phyloP scores from a whole-genome alignment of 2,113 vertebrate genomes.

The Clarias batrachus region DNA sequence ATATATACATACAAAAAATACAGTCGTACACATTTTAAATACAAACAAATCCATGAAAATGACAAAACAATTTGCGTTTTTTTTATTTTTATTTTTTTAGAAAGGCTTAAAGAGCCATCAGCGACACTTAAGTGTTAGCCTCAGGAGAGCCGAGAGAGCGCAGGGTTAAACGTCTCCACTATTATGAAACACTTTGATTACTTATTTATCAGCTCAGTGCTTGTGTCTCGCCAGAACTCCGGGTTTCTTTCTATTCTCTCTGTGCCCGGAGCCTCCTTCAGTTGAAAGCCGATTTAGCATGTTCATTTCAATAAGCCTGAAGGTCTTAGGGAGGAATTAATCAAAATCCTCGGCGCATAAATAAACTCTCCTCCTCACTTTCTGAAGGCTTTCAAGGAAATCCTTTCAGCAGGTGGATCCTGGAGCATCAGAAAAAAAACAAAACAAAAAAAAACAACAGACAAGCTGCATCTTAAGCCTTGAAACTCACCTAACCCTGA shows the following conservation, averaged over 20 bases:
- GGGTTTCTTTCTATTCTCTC: slow-evolving; percentile 30
- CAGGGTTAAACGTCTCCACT: slow-evolving; percentile 31
- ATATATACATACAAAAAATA: not conserved
- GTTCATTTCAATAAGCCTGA: slow-evolving; percentile 47
- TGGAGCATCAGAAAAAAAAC: not conserved
- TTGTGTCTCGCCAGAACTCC: slow-evolving; percentile 28
- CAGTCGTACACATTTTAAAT: not conserved
- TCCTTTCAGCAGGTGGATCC: slow-evolving; percentile 21
- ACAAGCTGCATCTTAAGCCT: not conserved
- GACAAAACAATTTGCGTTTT: not conserved
- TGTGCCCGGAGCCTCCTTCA: slow-evolving; percentile 28
- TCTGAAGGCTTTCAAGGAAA: slow-evolving; percentile 39
- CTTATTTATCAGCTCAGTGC: slow-evolving; percentile 41
- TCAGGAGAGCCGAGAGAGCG: slow-evolving; percentile 6
- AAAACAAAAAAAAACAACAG: not conserved
- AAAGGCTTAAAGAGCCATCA: slow-evolving; percentile 10
- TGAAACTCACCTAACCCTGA: not conserved
- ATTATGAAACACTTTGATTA: slow-evolving; percentile 44
- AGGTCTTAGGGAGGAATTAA: slow-evolving; percentile 44
- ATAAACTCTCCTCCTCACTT: slow-evolving; percentile 42
- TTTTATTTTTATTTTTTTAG: not conserved
- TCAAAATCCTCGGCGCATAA: slow-evolving; percentile 42
- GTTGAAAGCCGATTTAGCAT: slow-evolving; percentile 31
- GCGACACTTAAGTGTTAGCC: not conserved
- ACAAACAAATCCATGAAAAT: not conserved